Evolutionary conservation across 1,140 invertebrate genomes (phyloP).

Genomic region (Spodoptera frugiperda): DNA sequence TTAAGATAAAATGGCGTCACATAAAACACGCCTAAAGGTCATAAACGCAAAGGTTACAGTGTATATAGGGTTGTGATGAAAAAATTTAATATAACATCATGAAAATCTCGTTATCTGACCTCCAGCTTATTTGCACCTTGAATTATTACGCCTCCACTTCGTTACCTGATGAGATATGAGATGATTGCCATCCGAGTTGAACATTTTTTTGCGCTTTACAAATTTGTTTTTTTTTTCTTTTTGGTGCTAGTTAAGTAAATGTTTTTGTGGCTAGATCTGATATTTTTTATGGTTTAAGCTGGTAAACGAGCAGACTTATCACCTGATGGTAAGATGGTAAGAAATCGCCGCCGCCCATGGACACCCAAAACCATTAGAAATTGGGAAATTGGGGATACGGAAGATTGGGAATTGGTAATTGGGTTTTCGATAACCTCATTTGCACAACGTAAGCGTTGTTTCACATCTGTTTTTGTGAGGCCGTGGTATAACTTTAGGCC

Average conservation of each 20-base stretch:
- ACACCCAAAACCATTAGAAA: no score
- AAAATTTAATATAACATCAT: conserved; percentile 26
- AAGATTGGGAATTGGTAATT: no score
- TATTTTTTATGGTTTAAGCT: neutral
- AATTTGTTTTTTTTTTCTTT: neutral
- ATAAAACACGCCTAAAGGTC: neutral
- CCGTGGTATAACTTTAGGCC: no score
- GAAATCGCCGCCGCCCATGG: no score
- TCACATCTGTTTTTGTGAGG: no score
- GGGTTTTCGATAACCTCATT: no score
- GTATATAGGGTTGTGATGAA: conserved; percentile 14
- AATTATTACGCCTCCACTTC: conserved; percentile 11
- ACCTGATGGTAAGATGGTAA: no score
- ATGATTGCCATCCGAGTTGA: neutral
- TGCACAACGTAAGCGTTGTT: no score
- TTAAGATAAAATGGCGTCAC: neutral
- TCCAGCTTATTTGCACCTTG: conserved; percentile 7
- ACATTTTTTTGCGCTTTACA: neutral
- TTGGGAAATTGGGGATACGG: no score
- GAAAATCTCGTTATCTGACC: conserved; percentile 15
- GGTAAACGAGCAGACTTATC: no score
- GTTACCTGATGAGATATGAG: conserved; percentile 3
- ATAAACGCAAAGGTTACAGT: conserved; percentile 8
- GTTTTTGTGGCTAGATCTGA: neutral
- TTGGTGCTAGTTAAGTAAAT: neutral